phyloP scores from a whole-genome alignment of 2,113 vertebrate genomes.

The Patagioenas fasciata region DNA sequence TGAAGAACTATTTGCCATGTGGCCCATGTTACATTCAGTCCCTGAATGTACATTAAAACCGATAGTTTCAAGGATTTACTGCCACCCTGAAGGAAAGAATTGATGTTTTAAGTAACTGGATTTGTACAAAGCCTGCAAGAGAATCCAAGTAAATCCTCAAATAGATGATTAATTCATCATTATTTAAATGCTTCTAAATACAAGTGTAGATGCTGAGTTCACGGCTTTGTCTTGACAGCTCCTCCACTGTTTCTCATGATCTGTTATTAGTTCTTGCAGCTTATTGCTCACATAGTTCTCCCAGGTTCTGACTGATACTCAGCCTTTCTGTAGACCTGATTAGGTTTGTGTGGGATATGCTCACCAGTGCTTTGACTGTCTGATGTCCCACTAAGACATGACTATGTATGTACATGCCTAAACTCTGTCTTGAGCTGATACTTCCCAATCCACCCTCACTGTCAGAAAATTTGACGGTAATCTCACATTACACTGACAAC shows the following conservation, averaged over 20 bases:
- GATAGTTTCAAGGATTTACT: conserved; percentile 56
- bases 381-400: background rate
- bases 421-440: background rate
- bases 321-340: background rate
- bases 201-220: conserved; percentile 16
- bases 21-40: background rate
- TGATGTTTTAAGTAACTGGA: conserved; percentile 61
- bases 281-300: background rate
- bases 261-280: background rate
- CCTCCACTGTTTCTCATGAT: background rate
- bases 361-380: background rate
- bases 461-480: conserved; percentile 51
- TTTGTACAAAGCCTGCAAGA: conserved; percentile 53
- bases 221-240: conserved; percentile 20
- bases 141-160: conserved; percentile 59
- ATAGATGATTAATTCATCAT: conserved; percentile 60
- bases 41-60: conserved; percentile 4
- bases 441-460: background rate
- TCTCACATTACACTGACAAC: conserved; percentile 56
- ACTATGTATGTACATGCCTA: background rate
- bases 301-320: background rate
- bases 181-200: conserved; percentile 56
- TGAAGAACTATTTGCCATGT: conserved; percentile 9
- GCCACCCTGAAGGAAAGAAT: conserved; percentile 17
- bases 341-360: background rate